These are phyloP conservation scores for Ophiodon elongatus DNA, from an alignment of 2,113 vertebrate species.

Conservation along the genomic window DNA sequence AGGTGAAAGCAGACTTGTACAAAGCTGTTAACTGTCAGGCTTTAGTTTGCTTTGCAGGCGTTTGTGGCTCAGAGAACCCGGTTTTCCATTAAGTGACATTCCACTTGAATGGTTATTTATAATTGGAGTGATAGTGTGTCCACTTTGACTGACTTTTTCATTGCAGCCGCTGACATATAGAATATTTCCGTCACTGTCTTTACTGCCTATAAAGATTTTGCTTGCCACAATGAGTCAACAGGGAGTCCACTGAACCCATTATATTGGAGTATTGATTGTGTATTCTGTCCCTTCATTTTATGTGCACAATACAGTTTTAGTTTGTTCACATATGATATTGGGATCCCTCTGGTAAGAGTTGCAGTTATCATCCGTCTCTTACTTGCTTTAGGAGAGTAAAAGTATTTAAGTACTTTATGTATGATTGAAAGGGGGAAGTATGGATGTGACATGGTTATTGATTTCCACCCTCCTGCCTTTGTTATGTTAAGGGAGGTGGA, in stretches of 20 bases:
- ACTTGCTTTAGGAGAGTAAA: neutral
- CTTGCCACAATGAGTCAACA: neutral
- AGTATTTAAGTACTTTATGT: neutral
- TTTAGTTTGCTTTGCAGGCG: neutral
- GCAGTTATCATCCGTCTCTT: neutral
- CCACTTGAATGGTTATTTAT: slow-evolving; percentile 4
- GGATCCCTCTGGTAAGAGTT: neutral
- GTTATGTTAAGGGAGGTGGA: neutral
- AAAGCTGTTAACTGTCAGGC: neutral
- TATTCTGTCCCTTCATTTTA: neutral
- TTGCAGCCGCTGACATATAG: neutral
- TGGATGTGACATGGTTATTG: neutral
- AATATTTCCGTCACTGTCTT: neutral
- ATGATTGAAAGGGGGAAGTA: neutral
- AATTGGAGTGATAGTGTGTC: neutral
- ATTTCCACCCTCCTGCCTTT: neutral
- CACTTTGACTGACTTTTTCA: neutral
- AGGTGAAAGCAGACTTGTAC: neutral
- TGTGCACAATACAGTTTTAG: neutral
- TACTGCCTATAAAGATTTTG: neutral
- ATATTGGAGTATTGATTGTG: neutral
- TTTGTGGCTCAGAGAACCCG: neutral
- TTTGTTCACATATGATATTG: neutral
- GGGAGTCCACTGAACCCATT: neutral
- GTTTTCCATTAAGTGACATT: neutral